Conservation (phyloP, 2,113 vertebrate genomes). For the Oncorhynchus nerka region DNA sequence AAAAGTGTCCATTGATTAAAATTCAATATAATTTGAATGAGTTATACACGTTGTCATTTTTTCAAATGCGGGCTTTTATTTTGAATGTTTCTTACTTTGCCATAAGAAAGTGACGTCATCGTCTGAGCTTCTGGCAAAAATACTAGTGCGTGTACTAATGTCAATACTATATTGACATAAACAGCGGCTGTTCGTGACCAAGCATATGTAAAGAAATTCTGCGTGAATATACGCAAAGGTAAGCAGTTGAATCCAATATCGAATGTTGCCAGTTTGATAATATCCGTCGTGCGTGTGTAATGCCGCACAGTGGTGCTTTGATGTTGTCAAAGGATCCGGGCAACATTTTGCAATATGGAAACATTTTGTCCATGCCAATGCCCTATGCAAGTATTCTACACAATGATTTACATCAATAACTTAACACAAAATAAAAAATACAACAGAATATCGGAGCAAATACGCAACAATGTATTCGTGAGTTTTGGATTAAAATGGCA, state of each 20-base stretch:
- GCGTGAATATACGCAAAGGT: conserved; percentile 37
- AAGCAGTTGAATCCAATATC: conserved; percentile 6
- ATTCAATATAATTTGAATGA: too few relatives aligned
- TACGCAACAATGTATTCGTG: neutral
- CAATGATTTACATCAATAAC: neutral
- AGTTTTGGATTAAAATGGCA: neutral
- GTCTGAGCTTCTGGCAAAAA: too few relatives aligned
- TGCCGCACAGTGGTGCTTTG: neutral
- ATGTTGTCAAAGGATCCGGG: neutral
- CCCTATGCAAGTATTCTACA: neutral
- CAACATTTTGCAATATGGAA: neutral
- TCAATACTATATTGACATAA: conserved; percentile 21
- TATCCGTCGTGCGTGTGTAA: neutral
- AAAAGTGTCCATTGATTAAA: too few relatives aligned
- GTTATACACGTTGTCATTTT: too few relatives aligned
- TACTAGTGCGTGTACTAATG: neutral
- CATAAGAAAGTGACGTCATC: too few relatives aligned
- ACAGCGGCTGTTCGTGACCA: neutral
- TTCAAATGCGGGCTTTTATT: too few relatives aligned
- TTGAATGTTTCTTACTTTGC: too few relatives aligned
- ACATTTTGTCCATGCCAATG: neutral
- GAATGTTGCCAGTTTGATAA: neutral
- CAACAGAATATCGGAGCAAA: neutral
- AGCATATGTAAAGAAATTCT: conserved; percentile 11
- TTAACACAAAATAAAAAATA: neutral